Evolutionary conservation across 2,113 vertebrate genomes (phyloP).

Genomic region (Saguinus imperator): DNA sequence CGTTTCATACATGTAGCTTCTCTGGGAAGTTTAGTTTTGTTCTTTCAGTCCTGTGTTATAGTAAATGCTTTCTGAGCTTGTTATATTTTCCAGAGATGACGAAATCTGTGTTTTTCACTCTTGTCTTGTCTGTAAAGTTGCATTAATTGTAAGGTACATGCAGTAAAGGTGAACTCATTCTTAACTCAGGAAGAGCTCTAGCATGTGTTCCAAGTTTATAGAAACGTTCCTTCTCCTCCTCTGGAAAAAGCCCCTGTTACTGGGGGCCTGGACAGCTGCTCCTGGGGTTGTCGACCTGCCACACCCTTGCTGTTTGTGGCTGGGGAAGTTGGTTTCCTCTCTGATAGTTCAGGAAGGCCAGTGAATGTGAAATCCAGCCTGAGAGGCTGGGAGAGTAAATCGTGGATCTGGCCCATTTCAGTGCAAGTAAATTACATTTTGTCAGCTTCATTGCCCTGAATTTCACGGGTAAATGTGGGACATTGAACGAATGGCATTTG

Average conservation of each 20-base stretch:
- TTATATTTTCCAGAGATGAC: slow-evolving; percentile 42
- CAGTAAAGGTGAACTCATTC: not conserved
- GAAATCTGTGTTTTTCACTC: not conserved
- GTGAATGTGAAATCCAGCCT: slow-evolving; percentile 13
- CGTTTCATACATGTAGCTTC: slow-evolving; percentile 36
- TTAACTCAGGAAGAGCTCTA: not conserved
- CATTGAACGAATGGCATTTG: slow-evolving; percentile 73
- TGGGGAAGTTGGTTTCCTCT: not conserved
- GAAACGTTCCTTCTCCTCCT: not conserved
- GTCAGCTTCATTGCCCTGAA: slow-evolving; percentile 75
- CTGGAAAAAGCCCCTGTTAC: not conserved
- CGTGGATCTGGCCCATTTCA: slow-evolving; percentile 66
- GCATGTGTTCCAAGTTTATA: not conserved
- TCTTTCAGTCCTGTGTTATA: slow-evolving; percentile 21
- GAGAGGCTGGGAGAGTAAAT: slow-evolving; percentile 52
- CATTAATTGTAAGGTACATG: slow-evolving; percentile 29
- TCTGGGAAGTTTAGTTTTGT: slow-evolving; percentile 44
- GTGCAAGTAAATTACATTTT: slow-evolving; percentile 75
- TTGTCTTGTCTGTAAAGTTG: slow-evolving; percentile 40
- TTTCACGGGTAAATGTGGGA: slow-evolving; percentile 72
- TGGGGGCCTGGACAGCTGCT: not conserved
- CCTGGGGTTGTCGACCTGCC: not conserved
- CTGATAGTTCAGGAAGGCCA: slow-evolving; percentile 39
- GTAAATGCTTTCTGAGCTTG: slow-evolving; percentile 54
- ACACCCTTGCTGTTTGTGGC: not conserved